phyloP scores from a whole-genome alignment of 1,140 invertebrate genomes.

The Diorhabda elongata region DNA sequence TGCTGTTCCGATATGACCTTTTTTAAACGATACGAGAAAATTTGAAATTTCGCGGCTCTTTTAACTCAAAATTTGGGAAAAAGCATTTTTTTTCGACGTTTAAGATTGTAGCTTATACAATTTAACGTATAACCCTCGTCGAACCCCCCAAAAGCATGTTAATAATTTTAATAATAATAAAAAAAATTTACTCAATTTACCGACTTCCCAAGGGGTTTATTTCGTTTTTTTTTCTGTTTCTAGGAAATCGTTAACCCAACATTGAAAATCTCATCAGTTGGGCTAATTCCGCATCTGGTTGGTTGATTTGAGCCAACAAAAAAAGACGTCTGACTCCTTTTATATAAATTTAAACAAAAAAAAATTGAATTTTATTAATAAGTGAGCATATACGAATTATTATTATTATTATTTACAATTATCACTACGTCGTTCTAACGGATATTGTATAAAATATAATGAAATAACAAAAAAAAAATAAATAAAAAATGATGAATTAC shows the following conservation, averaged over 20 bases:
- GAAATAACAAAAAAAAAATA: constrained; percentile 29
- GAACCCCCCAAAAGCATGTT: too few species aligned
- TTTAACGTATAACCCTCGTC: too few species aligned
- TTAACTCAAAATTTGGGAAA: too few species aligned
- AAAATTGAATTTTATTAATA: constrained; percentile 32
- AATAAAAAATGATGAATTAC: background rate
- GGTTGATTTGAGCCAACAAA: constrained; percentile 25
- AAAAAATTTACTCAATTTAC: too few species aligned
- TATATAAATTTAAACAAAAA: constrained; percentile 20
- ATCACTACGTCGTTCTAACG: constrained; percentile 23
- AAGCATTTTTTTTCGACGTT: too few species aligned
- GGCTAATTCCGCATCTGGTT: constrained; percentile 33
- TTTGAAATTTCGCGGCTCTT: too few species aligned
- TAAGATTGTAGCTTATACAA: too few species aligned
- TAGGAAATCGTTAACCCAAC: constrained; percentile 45
- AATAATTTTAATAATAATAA: too few species aligned
- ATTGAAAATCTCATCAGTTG: constrained; percentile 38
- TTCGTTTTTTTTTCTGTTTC: constrained; percentile 32
- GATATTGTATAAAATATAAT: constrained; percentile 33
- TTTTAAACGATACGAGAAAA: too few species aligned
- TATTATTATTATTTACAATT: constrained; percentile 27
- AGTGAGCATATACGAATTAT: constrained; percentile 35
- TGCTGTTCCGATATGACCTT: too few species aligned
- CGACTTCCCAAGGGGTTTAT: too few species aligned
- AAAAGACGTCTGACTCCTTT: constrained; percentile 27